phyloP scores from a whole-genome alignment of 2,797 vertebrate genomes.

The Lutjanus argentimaculatus region DNA sequence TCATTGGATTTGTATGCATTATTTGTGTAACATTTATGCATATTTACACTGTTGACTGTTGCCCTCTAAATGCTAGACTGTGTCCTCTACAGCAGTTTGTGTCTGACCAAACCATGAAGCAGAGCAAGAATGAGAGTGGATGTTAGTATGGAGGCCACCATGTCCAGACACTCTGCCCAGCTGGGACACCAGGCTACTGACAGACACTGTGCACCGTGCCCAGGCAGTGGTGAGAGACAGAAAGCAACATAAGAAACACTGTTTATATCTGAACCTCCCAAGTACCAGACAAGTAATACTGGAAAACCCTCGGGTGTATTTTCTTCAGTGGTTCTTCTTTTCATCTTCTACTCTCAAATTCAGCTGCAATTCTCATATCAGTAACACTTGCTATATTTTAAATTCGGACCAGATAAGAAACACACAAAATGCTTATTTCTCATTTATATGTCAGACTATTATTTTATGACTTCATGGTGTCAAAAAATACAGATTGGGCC shows the following conservation, averaged over 20 bases:
- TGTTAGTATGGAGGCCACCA: conserved; percentile 41
- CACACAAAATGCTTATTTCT: neutral
- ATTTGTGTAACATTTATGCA: neutral
- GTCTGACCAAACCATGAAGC: conserved; percentile 22
- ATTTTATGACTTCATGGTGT: neutral
- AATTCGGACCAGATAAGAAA: neutral
- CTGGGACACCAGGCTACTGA: conserved; percentile 3
- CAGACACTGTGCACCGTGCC: conserved; percentile 14
- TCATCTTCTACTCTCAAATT: neutral
- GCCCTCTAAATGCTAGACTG: neutral
- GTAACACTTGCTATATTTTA: neutral
- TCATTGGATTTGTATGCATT: neutral
- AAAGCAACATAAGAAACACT: neutral
- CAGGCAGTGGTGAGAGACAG: conserved; percentile 55
- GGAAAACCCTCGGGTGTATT: neutral
- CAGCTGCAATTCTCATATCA: neutral
- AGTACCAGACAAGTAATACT: neutral
- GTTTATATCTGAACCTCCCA: neutral
- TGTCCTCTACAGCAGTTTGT: conserved; percentile 9
- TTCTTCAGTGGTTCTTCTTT: neutral
- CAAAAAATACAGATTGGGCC: neutral
- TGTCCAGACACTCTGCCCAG: conserved; percentile 8
- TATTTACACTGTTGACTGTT: neutral
- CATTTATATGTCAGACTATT: neutral
- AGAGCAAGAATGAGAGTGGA: conserved; percentile 37